A percentile compares a stretch with the other conserved stretches of the same genome.
Evolutionary conservation across 1,140 invertebrate species (phyloP).

Genomic region (Drosophila auraria): DNA sequence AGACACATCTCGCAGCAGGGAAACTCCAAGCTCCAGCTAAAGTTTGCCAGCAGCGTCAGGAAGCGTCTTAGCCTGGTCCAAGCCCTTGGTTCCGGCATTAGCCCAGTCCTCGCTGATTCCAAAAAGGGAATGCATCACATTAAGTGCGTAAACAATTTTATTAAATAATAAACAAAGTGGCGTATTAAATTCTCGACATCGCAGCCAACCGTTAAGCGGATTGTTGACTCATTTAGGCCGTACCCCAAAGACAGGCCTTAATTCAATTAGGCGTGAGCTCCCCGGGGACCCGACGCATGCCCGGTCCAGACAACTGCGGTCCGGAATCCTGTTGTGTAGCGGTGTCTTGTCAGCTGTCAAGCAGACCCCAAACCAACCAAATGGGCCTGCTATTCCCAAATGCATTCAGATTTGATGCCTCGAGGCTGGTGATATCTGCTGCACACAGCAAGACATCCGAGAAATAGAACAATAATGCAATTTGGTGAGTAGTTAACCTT

Average conservation of each 20-base stretch:
- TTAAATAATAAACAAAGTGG: background rate
- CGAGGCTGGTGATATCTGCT: constrained; percentile 34
- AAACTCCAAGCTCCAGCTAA: constrained; percentile 34
- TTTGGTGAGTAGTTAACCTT: too few relatives aligned
- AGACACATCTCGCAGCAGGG: constrained; percentile 41
- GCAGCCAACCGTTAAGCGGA: background rate
- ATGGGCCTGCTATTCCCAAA: constrained; percentile 37
- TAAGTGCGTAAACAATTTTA: constrained; percentile 12
- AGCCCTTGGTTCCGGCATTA: constrained; percentile 1
- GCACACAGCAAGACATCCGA: background rate
- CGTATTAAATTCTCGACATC: constrained; percentile 5
- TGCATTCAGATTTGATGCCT: constrained; percentile 49
- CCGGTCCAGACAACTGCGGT: constrained; percentile 7
- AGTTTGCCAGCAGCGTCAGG: constrained; percentile 24
- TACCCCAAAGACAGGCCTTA: constrained; percentile 4
- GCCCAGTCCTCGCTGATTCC: background rate
- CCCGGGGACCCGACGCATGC: constrained; percentile 22
- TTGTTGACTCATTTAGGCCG: background rate
- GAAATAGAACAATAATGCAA: background rate
- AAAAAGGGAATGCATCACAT: constrained; percentile 23
- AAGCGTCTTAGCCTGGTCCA: constrained; percentile 24
- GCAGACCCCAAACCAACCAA: constrained; percentile 29
- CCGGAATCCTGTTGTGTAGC: constrained; percentile 22
- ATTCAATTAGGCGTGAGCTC: constrained; percentile 43
- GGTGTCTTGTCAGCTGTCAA: constrained; percentile 69